phyloP scores from a whole-genome alignment of 1,140 invertebrate genomes.

The Bacillus rossius region DNA sequence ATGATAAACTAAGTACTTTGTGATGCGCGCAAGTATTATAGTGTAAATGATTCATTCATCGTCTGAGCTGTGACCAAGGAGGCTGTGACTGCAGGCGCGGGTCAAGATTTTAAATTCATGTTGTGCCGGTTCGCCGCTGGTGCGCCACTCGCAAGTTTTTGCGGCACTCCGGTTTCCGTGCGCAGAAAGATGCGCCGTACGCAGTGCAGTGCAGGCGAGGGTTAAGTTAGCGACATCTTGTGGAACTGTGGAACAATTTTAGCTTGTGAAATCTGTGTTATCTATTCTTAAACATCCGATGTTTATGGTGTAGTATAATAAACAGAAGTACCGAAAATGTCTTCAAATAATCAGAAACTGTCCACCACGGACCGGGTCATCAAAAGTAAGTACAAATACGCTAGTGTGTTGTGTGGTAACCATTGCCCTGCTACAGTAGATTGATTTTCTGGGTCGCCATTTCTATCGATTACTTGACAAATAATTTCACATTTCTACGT shows the following conservation, averaged over 20 bases:
- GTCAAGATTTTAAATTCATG: no score
- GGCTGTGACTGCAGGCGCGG: no score
- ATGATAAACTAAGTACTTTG: no score
- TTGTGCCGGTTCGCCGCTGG: not conserved
- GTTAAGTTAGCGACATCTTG: conserved; percentile 41
- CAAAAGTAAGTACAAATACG: conserved; percentile 55
- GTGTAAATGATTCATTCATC: no score
- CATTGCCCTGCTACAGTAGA: conserved; percentile 19
- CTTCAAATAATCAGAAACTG: conserved; percentile 56
- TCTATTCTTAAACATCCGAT: conserved; percentile 23
- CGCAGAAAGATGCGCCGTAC: conserved; percentile 28
- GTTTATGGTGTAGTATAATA: conserved; percentile 21
- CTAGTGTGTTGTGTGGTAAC: conserved; percentile 4
- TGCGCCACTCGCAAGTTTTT: conserved; percentile 1
- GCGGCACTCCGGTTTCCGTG: conserved; percentile 31
- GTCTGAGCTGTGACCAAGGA: no score
- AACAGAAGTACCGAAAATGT: conserved; percentile 41
- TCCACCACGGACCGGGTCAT: conserved; percentile 66
- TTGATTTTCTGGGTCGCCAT: conserved; percentile 46
- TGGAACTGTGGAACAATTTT: conserved; percentile 36
- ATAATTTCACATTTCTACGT: conserved; percentile 14
- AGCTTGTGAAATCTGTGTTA: conserved; percentile 27
- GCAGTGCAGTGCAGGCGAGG: conserved; percentile 13
- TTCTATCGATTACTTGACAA: conserved; percentile 40
- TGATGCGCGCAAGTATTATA: no score